Conservation (phyloP, 2,113 vertebrate species). For the Cyanoramphus novaezelandiae region DNA sequence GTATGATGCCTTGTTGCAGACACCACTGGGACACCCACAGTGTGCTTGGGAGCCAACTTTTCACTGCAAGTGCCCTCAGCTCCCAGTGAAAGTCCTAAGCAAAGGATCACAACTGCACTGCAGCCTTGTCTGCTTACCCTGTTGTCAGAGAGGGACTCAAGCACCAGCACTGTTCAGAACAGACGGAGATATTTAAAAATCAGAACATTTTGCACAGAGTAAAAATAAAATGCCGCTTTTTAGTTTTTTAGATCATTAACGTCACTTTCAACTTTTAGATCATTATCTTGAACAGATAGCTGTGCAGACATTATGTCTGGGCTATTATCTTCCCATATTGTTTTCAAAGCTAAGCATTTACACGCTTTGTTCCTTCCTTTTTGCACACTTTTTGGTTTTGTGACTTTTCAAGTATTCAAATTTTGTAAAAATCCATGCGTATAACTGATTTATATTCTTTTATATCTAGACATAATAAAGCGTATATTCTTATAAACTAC, state of each 20-base stretch:
- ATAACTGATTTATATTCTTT: not conserved
- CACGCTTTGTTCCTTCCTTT: not conserved
- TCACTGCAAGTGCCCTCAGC: not conserved
- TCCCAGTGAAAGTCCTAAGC: not conserved
- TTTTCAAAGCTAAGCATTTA: not conserved
- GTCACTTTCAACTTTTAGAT: not conserved
- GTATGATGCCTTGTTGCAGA: not conserved
- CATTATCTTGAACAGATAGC: not conserved
- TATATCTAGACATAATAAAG: not conserved
- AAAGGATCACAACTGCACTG: fast-evolving
- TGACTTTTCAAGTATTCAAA: not conserved
- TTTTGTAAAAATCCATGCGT: not conserved
- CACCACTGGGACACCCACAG: not conserved
- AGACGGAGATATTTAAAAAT: not conserved
- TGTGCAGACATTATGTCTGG: not conserved
- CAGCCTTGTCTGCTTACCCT: not conserved
- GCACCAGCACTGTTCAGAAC: not conserved
- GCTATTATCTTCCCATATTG: not conserved
- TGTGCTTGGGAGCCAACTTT: not conserved
- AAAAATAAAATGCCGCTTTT: not conserved
- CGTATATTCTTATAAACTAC: not conserved
- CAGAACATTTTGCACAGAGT: not conserved
- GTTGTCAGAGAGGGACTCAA: not conserved
- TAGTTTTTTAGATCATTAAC: not conserved
- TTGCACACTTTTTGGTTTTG: not conserved